Evolutionary conservation across 2,113 vertebrate species (phyloP), one percentile per base, ranked within the genome.

Genomic region (Tetraodon nigroviridis): DNA sequence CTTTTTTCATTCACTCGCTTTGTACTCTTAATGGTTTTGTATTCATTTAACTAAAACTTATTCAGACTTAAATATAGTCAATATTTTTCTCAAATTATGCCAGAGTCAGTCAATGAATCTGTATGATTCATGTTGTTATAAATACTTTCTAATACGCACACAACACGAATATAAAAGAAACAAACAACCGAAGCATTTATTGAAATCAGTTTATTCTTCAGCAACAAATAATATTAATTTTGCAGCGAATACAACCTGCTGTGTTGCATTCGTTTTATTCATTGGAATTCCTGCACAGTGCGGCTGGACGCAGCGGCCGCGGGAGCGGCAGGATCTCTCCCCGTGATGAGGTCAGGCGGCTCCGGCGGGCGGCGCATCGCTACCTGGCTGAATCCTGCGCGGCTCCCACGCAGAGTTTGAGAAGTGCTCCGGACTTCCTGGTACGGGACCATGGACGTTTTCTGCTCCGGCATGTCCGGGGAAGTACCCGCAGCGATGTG

Each of bases 401-500:
- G 68, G 72, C 75, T 83, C 66, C 71, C 80, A 61, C 72, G 61
- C 79, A 32, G 81, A 87, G 72, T 88, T 84, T 76, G 64, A 80
- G 75, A 81, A 88, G 78, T 81, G 84, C 73, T 49, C 61, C 21
- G 69, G 85, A 90, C 88, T 90, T 91, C 90, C 90, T 90, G 88
- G 73, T 88, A 67, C 80, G 73, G 87, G 84, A 88, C 83, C 72
- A 76, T 82, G 84, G 78, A 76, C 69, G 15, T 22, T 56, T 53
- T 54, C 51, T 40, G 69, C 76, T 62, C 64, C 79, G 14, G 49
- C 75, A 13, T 13, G 48, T 13, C 59, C 46, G 61, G 46, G 54
- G 58, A 27, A 63, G 22, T 41, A 71, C 49, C 53, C 53, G 67
- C 76, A 22, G 81, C 65, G 58, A 71, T 71, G 82, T 87, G 68